Percentiles rank a stretch among this genome's conserved stretches.
These are phyloP conservation scores for Heliconius cydno DNA, from an alignment of 2,888 invertebrate species.

Conservation along the genomic window DNA sequence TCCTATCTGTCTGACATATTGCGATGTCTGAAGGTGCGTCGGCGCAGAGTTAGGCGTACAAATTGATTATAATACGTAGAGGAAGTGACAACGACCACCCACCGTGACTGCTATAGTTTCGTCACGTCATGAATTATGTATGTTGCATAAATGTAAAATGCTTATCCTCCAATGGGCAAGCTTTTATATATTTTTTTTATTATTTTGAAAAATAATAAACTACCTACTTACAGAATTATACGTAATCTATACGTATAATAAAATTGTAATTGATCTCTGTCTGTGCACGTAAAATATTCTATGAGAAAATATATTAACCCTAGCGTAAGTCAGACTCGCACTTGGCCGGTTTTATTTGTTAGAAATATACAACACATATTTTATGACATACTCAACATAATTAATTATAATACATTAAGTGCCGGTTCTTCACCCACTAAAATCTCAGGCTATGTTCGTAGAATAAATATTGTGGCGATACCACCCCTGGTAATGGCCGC, in stretches of 20 bases:
- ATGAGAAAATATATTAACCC: too few relatives aligned
- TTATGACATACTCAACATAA: neutral
- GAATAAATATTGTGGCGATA: slow-evolving; percentile 50
- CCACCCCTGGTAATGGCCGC: slow-evolving; percentile 54
- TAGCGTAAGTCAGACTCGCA: too few relatives aligned
- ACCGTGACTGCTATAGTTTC: slow-evolving; percentile 55
- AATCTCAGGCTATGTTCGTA: slow-evolving; percentile 37
- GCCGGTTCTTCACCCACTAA: slow-evolving; percentile 9
- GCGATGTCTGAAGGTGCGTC: slow-evolving; percentile 56
- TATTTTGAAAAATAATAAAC: neutral
- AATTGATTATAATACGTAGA: slow-evolving; percentile 78
- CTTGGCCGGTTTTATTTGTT: neutral
- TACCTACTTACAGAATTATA: neutral
- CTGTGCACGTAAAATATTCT: too few relatives aligned
- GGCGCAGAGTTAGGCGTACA: slow-evolving; percentile 73
- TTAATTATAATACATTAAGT: slow-evolving; percentile 3
- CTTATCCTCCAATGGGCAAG: slow-evolving; percentile 10
- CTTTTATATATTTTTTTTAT: slow-evolving; percentile 9
- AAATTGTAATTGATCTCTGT: neutral
- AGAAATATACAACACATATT: neutral
- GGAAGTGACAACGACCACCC: slow-evolving; percentile 76
- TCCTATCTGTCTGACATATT: slow-evolving; percentile 61
- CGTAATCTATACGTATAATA: neutral
- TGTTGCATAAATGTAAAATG: slow-evolving; percentile 22
- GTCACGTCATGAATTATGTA: slow-evolving; percentile 40